Base-by-base conservation (phyloP, 1,140 invertebrate species). In the Platyscapa corneri region DNA sequence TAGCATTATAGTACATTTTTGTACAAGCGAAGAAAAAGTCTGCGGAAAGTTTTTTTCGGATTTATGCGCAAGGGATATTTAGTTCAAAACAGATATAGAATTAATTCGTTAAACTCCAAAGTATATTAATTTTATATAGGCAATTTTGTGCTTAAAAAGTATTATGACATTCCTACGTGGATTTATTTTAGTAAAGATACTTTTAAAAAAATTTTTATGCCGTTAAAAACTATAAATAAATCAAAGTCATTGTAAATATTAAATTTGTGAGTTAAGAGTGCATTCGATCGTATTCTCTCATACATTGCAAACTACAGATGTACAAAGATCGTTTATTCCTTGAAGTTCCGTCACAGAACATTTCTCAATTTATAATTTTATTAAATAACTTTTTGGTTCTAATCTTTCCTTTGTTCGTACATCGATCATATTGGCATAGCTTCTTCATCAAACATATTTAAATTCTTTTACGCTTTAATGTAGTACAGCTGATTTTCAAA, bases 171-270 rank as follows among this genome's bases (percentile, higher is more conserved):
- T 46, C 12, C 12, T 46, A 46, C 42, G 42, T 12, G 12, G 42
- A 46, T 46, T 12, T 46, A 46, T 46, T 46, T 46, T 12, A 46
- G 6, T 46, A 46, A 5, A 7, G 12, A 46, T 46, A 46, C 5
- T 7, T 46, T 46, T 46, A 7, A 46, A 46, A 46, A 46, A 46
- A 46, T 7, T 12, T 46, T 46, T 46, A 5, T 46, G 42, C 5
- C 42, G 12, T 46, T 46, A 46, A 46, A 46, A 53, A 2, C 53
- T 46, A 77, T 82, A 85, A 85, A 85, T 86, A 86, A 82, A 70
- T n/a, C 64, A 75, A 39, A 46, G 67, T 37, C 27, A 18, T 65
- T 42, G 37, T 82, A 86, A 86, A 86, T 86, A 86, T 78, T 53
- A 82, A 76, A 82, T 30, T 82, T 74, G n/a, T 70, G 78, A 65